Conservation (phyloP, 2,113 vertebrate genomes). For the Probosciger aterrimus region DNA sequence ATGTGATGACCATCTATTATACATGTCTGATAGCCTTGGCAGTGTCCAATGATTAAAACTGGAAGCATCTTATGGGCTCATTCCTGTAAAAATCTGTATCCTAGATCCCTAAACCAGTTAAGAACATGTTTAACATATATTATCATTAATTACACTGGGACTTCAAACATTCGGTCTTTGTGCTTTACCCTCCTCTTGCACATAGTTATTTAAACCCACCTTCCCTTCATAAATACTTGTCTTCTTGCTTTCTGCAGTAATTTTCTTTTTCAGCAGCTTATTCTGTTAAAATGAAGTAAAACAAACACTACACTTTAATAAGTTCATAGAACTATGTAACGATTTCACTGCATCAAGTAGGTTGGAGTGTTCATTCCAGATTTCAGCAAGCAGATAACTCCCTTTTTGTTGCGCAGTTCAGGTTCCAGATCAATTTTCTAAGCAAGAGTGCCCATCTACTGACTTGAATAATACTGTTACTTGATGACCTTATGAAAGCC, state of each 20-base stretch:
- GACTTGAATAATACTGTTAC: background rate
- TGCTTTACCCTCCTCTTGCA: background rate
- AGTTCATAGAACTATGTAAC: background rate
- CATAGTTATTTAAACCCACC: background rate
- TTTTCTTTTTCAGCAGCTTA: constrained; percentile 83
- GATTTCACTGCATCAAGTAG: background rate
- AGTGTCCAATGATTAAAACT: background rate
- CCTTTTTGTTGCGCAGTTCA: background rate
- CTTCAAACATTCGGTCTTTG: background rate
- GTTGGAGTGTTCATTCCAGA: background rate
- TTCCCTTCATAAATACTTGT: constrained; percentile 72
- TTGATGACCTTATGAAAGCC: background rate
- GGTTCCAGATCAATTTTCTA: background rate
- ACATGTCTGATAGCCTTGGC: background rate
- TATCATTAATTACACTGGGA: background rate
- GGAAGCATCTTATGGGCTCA: background rate
- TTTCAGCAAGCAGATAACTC: background rate
- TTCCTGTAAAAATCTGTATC: background rate
- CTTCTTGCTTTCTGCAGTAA: constrained; percentile 77
- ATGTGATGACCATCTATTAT: background rate
- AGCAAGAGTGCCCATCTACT: background rate
- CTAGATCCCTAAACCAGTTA: background rate
- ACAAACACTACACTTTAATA: background rate
- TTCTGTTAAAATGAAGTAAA: constrained; percentile 76
- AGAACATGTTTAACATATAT: background rate